These are phyloP conservation scores for Gonatopus flavifemur DNA, from an alignment of 1,140 invertebrate species.

Conservation along the genomic window DNA sequence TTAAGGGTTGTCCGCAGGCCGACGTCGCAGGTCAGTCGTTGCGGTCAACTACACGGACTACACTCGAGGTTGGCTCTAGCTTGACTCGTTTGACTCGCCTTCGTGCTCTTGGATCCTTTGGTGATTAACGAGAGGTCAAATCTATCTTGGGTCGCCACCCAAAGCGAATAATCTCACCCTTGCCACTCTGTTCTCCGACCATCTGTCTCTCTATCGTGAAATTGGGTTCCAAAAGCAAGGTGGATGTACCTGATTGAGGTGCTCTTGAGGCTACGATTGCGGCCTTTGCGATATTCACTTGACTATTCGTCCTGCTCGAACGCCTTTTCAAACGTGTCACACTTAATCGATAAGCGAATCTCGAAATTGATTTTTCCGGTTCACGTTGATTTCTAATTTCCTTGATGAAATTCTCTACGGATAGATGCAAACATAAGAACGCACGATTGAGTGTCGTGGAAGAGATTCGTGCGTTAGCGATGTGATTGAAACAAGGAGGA, in stretches of 20 bases:
- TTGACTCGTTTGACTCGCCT: conserved; percentile 50
- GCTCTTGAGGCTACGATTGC: conserved; percentile 34
- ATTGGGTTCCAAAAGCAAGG: conserved; percentile 46
- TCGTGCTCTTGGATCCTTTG: conserved; percentile 47
- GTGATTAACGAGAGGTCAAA: conserved; percentile 58
- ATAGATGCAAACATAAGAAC: too few relatives aligned
- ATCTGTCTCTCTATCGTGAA: conserved; percentile 33
- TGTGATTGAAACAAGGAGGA: not conserved
- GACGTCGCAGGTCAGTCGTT: conserved; percentile 44
- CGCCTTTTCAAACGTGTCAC: conserved; percentile 7
- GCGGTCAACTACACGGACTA: conserved; percentile 55
- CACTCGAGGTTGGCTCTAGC: too few relatives aligned
- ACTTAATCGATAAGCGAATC: too few relatives aligned
- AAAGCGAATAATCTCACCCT: conserved; percentile 41
- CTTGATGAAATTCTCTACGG: too few relatives aligned
- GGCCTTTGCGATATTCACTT: conserved; percentile 27
- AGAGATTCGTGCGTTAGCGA: not conserved
- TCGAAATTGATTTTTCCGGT: too few relatives aligned
- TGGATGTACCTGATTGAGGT: conserved; percentile 54
- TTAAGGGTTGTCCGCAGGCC: conserved; percentile 38
- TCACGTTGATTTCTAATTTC: too few relatives aligned
- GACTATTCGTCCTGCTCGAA: conserved; percentile 14
- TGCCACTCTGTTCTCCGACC: too few relatives aligned
- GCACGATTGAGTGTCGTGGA: conserved; percentile 22
- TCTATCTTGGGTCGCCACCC: conserved; percentile 35